Evolutionary conservation across 1,140 invertebrate species (phyloP).

Genomic region (Hyles euphorbiae): DNA sequence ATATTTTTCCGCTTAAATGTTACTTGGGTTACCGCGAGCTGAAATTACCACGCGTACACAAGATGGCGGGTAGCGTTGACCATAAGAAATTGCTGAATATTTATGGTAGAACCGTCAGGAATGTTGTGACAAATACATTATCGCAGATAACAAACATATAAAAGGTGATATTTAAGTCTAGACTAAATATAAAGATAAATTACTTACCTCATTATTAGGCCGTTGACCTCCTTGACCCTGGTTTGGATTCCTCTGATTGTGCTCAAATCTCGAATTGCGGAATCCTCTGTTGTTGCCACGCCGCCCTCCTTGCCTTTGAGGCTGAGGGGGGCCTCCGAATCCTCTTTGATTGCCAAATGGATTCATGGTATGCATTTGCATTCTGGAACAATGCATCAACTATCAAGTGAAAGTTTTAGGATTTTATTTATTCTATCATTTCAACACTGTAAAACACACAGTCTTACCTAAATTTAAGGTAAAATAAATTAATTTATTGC

Average conservation of each 20-base stretch:
- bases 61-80: conserved; percentile 33
- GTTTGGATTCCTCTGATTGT: conserved; percentile 48
- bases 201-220: conserved; percentile 53
- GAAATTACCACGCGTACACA: conserved; percentile 23
- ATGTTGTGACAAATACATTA: too few species aligned
- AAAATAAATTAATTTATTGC: too few species aligned
- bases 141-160: too few species aligned
- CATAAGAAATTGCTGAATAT: neutral
- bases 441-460: too few species aligned
- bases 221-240: conserved; percentile 62
- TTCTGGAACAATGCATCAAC: conserved; percentile 27
- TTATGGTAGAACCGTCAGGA: too few species aligned
- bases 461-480: too few species aligned
- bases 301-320: conserved; percentile 60
- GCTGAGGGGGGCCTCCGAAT: conserved; percentile 65
- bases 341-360: conserved; percentile 57
- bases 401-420: neutral
- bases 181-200: conserved; percentile 3
- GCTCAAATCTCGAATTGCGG: conserved; percentile 61
- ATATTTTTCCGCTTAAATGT: too few species aligned
- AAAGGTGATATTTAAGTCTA: too few species aligned
- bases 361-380: conserved; percentile 69
- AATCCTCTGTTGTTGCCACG: conserved; percentile 53
- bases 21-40: neutral
- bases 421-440: too few species aligned